Percentiles rank a stretch among this genome's conserved stretches.
Conservation (phyloP, 2,888 invertebrate genomes). For the Conistra vaccinii region DNA sequence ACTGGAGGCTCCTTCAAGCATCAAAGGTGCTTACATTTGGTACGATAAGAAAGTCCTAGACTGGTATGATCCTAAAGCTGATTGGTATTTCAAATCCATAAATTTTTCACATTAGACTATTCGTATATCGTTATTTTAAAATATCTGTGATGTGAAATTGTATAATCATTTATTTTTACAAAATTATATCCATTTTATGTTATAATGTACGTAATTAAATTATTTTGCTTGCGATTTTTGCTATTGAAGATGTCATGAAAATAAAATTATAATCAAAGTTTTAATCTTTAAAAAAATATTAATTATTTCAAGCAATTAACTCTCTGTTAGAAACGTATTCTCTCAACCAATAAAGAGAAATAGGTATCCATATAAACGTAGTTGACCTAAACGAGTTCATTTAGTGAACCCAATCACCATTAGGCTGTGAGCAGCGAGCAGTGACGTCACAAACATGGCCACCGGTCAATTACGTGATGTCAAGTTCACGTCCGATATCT, state of each 20-base stretch:
- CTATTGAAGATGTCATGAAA: neutral
- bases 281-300: neutral
- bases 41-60: constrained; percentile 88
- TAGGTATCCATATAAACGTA: constrained; percentile 46
- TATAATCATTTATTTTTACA: neutral
- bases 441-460: constrained; percentile 49
- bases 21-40: constrained; percentile 93
- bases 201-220: neutral
- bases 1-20: constrained; percentile 84
- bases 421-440: constrained; percentile 35
- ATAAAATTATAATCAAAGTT: neutral
- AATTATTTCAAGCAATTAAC: constrained; percentile 12
- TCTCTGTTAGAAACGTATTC: constrained; percentile 17
- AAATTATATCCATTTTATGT: neutral
- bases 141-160: no score
- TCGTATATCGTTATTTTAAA: neutral
- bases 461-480: constrained; percentile 39
- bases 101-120: constrained; percentile 54
- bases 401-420: constrained; percentile 54
- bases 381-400: constrained; percentile 44
- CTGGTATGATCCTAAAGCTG: constrained; percentile 87
- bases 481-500: constrained; percentile 48
- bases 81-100: constrained; percentile 78
- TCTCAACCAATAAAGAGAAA: constrained; percentile 40
- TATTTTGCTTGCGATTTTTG: neutral